These are phyloP conservation scores for Xiphophorus couchianus DNA, from an alignment of 2,113 vertebrate genomes.

Conservation along the genomic window DNA sequence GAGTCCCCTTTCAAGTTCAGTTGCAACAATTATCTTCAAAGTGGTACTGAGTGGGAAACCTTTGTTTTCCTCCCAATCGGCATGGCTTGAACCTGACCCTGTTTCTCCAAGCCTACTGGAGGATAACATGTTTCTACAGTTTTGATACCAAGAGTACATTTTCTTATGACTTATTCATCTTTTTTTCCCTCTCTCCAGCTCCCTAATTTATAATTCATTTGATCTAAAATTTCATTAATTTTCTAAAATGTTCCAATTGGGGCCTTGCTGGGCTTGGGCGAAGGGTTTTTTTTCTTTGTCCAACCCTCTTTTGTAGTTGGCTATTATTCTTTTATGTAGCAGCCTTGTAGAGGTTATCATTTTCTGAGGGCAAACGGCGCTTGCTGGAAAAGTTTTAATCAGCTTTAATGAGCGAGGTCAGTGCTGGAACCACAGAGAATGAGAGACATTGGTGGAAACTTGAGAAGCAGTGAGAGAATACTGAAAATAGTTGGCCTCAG, in stretches of 20 bases:
- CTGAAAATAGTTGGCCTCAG: conserved; percentile 49
- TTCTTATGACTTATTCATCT: conserved; percentile 85
- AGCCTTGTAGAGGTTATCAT: conserved; percentile 82
- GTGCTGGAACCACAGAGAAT: conserved; percentile 63
- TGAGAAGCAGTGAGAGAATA: conserved; percentile 29
- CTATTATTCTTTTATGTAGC: conserved; percentile 83
- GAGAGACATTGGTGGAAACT: conserved; percentile 27
- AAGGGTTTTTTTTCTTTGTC: conserved; percentile 72
- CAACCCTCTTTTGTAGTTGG: conserved; percentile 78
- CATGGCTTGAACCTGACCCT: conserved; percentile 79
- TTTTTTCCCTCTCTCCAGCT: conserved; percentile 58
- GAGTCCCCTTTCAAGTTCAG: conserved; percentile 73
- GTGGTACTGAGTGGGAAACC: conserved; percentile 66
- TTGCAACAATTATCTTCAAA: conserved; percentile 80
- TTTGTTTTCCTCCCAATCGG: conserved; percentile 79
- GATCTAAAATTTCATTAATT: conserved; percentile 88
- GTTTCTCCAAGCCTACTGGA: conserved; percentile 76
- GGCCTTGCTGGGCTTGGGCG: conserved; percentile 72
- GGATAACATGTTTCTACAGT: conserved; percentile 81
- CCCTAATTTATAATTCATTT: conserved; percentile 86
- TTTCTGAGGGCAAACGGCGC: conserved; percentile 79
- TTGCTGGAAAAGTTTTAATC: conserved; percentile 79
- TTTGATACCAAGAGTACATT: conserved; percentile 79
- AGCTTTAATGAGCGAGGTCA: conserved; percentile 84
- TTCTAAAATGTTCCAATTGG: conserved; percentile 86